Conservation (phyloP, 2,113 vertebrate species). For the Arvicanthis niloticus region DNA sequence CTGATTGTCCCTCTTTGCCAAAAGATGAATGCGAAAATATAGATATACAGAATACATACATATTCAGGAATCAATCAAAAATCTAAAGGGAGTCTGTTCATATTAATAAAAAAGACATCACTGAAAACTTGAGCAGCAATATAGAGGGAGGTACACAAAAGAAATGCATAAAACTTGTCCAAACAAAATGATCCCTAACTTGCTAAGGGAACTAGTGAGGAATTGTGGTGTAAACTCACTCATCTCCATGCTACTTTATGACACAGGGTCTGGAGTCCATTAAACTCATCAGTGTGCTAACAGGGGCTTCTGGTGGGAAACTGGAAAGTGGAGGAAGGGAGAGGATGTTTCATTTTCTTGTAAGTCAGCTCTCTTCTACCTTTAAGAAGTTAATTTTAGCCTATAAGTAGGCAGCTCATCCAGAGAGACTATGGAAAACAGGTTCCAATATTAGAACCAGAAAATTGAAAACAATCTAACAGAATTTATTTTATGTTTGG, state of each 20-base stretch:
- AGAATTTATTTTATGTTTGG: background rate
- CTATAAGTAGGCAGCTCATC: background rate
- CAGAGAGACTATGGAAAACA: background rate
- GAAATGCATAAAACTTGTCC: background rate
- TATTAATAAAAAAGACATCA: background rate
- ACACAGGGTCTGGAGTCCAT: background rate
- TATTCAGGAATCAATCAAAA: background rate
- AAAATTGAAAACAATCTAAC: background rate
- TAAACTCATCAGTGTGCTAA: background rate
- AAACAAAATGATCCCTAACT: background rate
- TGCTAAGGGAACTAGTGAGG: background rate
- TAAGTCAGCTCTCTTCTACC: background rate
- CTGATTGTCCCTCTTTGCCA: too few relatives aligned
- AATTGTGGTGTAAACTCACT: background rate
- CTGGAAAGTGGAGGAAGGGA: background rate
- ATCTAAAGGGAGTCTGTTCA: background rate
- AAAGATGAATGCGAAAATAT: background rate
- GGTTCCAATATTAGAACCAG: background rate
- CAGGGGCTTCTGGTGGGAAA: background rate
- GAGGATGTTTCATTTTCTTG: background rate
- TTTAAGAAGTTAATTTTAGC: background rate
- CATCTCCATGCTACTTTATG: background rate
- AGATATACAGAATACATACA: background rate
- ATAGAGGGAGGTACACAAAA: background rate
- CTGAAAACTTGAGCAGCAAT: background rate